These are phyloP conservation scores for Pristionchus pacificus DNA, from an alignment of 1,140 invertebrate genomes.

Conservation along the genomic window DNA sequence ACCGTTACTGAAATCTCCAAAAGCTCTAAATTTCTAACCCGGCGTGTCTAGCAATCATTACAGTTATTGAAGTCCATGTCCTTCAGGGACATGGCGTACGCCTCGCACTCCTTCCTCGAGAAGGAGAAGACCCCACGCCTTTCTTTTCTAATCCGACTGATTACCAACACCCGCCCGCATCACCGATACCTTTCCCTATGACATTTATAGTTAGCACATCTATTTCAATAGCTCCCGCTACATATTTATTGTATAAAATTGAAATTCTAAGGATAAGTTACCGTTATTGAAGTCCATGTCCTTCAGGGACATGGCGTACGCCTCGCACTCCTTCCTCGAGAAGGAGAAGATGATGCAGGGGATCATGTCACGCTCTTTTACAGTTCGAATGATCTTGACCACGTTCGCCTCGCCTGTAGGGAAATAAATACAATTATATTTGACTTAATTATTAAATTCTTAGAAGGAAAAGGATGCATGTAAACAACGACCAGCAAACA, in stretches of 20 bases:
- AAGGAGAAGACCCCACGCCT: slow-evolving; percentile 96
- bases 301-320: slow-evolving; percentile 90
- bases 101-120: slow-evolving; percentile 95
- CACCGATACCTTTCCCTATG: too few relatives aligned
- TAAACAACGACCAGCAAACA: too few relatives aligned
- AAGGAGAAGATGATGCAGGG: slow-evolving; percentile 99
- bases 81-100: slow-evolving; percentile 90
- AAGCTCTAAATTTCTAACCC: too few relatives aligned
- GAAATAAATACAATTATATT: too few relatives aligned
- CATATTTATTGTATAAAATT: too few relatives aligned
- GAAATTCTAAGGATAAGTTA: slow-evolving; percentile 56
- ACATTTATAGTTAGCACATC: too few relatives aligned
- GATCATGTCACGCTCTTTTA: slow-evolving; percentile 93
- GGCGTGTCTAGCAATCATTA: too few relatives aligned
- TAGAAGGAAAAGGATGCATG: too few relatives aligned
- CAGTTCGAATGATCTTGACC: slow-evolving; percentile 97
- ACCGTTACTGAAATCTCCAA: too few relatives aligned
- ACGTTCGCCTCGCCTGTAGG: slow-evolving; percentile 76
- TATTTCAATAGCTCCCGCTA: too few relatives aligned
- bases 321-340: slow-evolving; percentile 95
- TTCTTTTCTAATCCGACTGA: slow-evolving; percentile 98
- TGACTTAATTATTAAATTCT: too few relatives aligned
- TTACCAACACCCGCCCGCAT: slow-evolving; percentile 97
- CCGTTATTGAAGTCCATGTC: slow-evolving; percentile 92
- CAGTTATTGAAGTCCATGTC: slow-evolving; percentile 91